A percentile compares a stretch with the other conserved stretches of the same genome.
phyloP scores from a whole-genome alignment of 2,797 vertebrate species.

The Ibycter americanus region DNA sequence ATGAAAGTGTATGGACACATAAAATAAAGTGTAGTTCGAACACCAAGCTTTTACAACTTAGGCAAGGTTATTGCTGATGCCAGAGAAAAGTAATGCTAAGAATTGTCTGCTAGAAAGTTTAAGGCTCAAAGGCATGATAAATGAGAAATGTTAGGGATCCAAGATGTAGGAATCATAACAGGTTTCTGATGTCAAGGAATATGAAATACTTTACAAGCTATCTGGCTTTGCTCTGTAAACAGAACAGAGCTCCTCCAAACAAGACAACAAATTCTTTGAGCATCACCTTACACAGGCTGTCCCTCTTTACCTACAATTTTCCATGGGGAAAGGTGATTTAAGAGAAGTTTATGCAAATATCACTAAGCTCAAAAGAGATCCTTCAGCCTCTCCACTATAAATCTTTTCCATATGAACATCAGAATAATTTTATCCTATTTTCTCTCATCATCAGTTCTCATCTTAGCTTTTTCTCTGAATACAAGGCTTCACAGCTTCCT shows the following conservation, averaged over 20 bases:
- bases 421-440: background rate
- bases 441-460: background rate
- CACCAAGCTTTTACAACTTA: constrained; percentile 50
- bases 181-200: background rate
- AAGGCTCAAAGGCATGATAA: constrained; percentile 49
- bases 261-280: background rate
- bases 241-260: background rate
- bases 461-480: background rate
- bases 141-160: constrained; percentile 15
- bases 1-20: constrained; percentile 38
- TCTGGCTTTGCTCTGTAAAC: background rate
- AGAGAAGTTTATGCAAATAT: background rate
- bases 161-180: background rate
- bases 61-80: constrained; percentile 52
- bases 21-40: constrained; percentile 44
- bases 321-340: background rate
- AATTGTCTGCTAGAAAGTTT: constrained; percentile 28
- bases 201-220: background rate
- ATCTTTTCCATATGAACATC: background rate
- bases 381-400: background rate
- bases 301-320: background rate
- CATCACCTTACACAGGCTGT: background rate
- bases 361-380: background rate
- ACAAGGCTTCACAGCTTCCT: background rate
- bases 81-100: constrained; percentile 26